A percentile compares a stretch with the other conserved stretches of the same genome.
Conservation (phyloP, 2,797 vertebrate species). For the Clarias laeviceps region DNA sequence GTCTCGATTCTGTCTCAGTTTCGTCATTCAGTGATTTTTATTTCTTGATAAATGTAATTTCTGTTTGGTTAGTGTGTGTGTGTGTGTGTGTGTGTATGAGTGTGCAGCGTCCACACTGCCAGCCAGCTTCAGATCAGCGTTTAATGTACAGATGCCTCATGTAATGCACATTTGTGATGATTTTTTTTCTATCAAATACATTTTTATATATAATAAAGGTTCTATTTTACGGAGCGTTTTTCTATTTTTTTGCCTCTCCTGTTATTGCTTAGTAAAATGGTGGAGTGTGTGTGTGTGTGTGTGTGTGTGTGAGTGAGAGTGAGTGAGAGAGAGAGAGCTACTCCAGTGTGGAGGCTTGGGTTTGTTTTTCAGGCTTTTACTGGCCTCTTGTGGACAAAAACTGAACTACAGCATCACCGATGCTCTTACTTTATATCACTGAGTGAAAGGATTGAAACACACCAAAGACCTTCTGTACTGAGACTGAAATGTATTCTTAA, state of each 20-base stretch:
- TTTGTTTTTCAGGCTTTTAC: background rate
- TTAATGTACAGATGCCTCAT: conserved; percentile 71
- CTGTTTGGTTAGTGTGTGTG: background rate
- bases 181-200: conserved; percentile 77
- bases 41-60: background rate
- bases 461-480: background rate
- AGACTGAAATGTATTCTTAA: background rate
- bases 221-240: conserved; percentile 79
- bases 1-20: background rate
- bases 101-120: conserved; percentile 25
- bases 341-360: background rate
- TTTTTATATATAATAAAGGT: conserved; percentile 83
- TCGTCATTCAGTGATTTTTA: conserved; percentile 17
- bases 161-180: conserved; percentile 71
- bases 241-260: background rate
- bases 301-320: background rate
- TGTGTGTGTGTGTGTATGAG: background rate
- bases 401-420: background rate
- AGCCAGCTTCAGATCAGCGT: conserved; percentile 34
- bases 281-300: background rate
- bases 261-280: conserved; percentile 2
- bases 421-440: background rate
- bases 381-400: background rate
- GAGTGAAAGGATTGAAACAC: background rate
- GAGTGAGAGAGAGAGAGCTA: background rate